Base-by-base conservation (phyloP, 2,113 vertebrate genomes). In the Ciconia maguari region DNA sequence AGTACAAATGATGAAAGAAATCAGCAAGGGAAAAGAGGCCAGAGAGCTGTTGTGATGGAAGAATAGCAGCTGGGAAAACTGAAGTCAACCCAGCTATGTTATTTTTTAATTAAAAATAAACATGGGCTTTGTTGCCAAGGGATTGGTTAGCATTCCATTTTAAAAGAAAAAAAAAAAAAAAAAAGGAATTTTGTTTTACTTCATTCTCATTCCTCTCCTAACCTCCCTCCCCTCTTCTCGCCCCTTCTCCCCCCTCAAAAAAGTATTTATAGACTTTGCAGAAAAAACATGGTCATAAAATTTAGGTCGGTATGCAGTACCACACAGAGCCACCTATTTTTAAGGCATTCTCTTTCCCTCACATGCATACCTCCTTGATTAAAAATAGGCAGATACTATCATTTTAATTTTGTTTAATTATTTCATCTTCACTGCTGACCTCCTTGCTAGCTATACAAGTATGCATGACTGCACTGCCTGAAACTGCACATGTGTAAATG, bases 31-130 rank as follows among this genome's bases (percentile, higher is more conserved):
- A 94, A 94, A 97, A 96, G 85, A 85, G 85, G 89, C 96, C 95
- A 89, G 44, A 94, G 78, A 80, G 81, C 72, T 93, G 94, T 93
- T 93, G 87, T 64, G 83, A 96, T 91, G 95, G 94, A 96, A 95
- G 94, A 94, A 95, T 70, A 94, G 64, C 92, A 96, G 88, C 96
- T 65, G 76, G 94, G 95, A 97, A 97, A 97, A 96, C 95, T 97
- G 96, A 98, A 96, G 96, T 96, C 95, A 97, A 97, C 93, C 88
- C 96, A 96, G 80, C 90, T 95, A 96, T 96, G 96, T 96, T 97
- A 97, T 96, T 98, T 97, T 97, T 97, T 98, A 98, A 98, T 98
- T 97, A 98, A 98, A 98, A 98, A 97, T 98, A 97, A 98, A 97
- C 97, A 97, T 22, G 54, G 65, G 46, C 44, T 97, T 98, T 96